Conservation (phyloP, 2,113 vertebrate genomes). For the Gorilla gorilla region DNA sequence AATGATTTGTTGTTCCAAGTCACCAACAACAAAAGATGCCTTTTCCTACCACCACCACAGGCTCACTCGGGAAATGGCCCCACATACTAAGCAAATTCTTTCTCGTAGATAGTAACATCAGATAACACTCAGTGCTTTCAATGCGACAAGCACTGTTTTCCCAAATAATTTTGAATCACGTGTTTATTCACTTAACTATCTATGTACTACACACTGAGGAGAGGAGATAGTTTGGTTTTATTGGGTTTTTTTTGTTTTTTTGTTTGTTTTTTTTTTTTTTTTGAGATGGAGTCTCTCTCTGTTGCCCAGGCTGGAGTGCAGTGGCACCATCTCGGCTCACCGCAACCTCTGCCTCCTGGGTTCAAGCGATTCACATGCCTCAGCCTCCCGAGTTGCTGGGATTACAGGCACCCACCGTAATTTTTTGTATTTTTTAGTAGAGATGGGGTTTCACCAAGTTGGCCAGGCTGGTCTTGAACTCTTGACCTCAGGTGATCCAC, state of each 20-base stretch:
- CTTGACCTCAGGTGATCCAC: no score
- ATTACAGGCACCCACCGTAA: no score
- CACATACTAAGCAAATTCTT: not conserved
- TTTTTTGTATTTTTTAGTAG: no score
- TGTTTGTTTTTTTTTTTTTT: not conserved
- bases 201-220: not conserved
- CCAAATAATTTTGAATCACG: not conserved
- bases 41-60: not conserved
- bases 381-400: no score
- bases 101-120: not conserved
- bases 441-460: no score
- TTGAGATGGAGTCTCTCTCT: no score
- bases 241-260: not conserved
- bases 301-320: no score
- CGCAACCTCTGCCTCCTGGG: no score
- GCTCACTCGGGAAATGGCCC: not conserved
- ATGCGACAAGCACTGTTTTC: not conserved
- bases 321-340: no score
- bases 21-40: not conserved
- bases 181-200: conserved; percentile 29
- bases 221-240: not conserved
- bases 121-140: not conserved
- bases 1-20: not conserved
- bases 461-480: no score
- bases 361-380: no score